Percentiles rank a stretch among this genome's conserved stretches.
These are phyloP conservation scores for Raja brachyura DNA, from an alignment of 2,113 vertebrate species.

Conservation along the genomic window DNA sequence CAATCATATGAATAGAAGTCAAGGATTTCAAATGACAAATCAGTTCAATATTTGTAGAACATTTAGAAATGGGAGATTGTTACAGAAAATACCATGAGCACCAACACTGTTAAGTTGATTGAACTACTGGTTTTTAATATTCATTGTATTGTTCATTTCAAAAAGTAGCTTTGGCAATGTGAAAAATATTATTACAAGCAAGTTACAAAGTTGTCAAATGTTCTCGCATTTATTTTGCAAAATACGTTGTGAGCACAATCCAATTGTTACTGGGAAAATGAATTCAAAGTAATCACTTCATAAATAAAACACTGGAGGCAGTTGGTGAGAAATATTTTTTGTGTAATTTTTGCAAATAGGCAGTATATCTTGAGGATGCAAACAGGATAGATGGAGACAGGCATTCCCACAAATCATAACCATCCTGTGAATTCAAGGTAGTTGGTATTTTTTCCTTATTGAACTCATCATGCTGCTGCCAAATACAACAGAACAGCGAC, in stretches of 20 bases:
- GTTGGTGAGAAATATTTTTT: background rate
- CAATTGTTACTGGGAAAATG: background rate
- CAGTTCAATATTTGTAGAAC: background rate
- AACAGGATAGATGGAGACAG: background rate
- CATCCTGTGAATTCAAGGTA: background rate
- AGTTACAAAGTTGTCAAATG: background rate
- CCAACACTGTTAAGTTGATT: background rate
- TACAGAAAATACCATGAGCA: background rate
- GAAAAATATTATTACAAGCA: background rate
- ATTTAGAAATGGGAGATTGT: background rate
- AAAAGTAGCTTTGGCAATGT: background rate
- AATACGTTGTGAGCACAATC: background rate
- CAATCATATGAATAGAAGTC: background rate
- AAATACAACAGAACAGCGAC: background rate
- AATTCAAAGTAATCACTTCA: background rate
- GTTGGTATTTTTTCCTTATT: background rate
- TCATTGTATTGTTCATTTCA: background rate
- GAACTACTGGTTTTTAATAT: background rate
- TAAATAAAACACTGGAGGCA: background rate
- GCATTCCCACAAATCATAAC: background rate
- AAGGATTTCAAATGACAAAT: background rate
- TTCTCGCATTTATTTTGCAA: background rate
- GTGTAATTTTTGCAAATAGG: background rate
- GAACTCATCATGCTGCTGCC: background rate
- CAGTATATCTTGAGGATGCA: background rate